Conservation (phyloP, 2,797 vertebrate genomes). For the Alosa sapidissima region DNA sequence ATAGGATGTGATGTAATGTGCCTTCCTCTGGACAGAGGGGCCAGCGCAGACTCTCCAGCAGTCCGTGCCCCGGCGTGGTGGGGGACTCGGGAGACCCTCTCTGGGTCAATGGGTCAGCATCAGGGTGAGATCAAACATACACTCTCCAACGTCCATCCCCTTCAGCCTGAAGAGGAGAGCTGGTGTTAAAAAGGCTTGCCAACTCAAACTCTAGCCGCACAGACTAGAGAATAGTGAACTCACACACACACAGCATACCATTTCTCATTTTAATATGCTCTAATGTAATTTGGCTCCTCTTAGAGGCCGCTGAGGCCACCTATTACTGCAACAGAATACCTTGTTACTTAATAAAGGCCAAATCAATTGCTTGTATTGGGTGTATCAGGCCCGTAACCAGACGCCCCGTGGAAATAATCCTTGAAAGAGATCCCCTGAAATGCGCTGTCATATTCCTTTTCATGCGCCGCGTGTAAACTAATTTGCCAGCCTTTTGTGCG, state of each 20-base stretch:
- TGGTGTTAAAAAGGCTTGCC: slow-evolving; percentile 11
- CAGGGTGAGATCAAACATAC: slow-evolving; percentile 33
- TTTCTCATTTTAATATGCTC: slow-evolving; percentile 31
- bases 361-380: slow-evolving; percentile 51
- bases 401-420: slow-evolving; percentile 69
- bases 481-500: slow-evolving; percentile 74
- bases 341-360: slow-evolving; percentile 65
- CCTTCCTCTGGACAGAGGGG: slow-evolving; percentile 27
- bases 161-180: not conserved
- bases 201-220: slow-evolving; percentile 11
- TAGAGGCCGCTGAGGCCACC: slow-evolving; percentile 65
- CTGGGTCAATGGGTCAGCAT: slow-evolving; percentile 42
- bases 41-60: slow-evolving; percentile 1
- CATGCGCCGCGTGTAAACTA: slow-evolving; percentile 70
- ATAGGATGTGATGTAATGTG: slow-evolving; percentile 35
- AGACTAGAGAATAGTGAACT: not conserved
- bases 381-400: slow-evolving; percentile 68
- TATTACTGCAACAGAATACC: slow-evolving; percentile 59
- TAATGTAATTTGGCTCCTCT: slow-evolving; percentile 54
- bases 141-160: not conserved
- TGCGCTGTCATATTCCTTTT: slow-evolving; percentile 65
- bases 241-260: not conserved
- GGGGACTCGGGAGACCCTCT: slow-evolving; percentile 28
- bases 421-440: slow-evolving; percentile 60
- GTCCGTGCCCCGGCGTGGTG: not conserved